Conservation (phyloP, 2,797 vertebrate genomes). For the Malurus leucopterus region DNA sequence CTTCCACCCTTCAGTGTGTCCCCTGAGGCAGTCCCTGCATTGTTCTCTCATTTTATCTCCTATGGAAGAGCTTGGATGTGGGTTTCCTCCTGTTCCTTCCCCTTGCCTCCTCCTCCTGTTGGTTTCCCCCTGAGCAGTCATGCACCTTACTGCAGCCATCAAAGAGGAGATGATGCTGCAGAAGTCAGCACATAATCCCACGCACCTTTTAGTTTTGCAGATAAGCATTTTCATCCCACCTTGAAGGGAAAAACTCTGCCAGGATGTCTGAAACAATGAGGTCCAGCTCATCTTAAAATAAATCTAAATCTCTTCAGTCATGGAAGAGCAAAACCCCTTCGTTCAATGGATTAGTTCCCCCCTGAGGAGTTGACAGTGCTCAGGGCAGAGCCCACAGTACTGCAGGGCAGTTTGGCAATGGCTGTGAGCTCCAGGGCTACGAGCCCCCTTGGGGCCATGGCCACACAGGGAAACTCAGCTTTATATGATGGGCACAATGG, state of each 20-base stretch:
- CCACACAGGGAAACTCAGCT: neutral
- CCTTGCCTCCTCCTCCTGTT: neutral
- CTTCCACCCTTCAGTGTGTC: neutral
- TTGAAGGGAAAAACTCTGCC: neutral
- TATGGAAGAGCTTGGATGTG: neutral
- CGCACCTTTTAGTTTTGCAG: neutral
- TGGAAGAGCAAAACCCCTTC: neutral
- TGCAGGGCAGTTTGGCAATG: neutral
- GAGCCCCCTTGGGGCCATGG: rapidly evolving
- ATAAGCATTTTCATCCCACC: neutral
- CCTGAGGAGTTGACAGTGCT: neutral
- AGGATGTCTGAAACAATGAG: neutral
- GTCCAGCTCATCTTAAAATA: neutral
- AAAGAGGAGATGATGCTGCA: neutral
- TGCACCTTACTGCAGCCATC: neutral
- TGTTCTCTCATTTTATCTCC: neutral
- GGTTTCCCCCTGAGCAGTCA: neutral
- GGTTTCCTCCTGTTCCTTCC: neutral
- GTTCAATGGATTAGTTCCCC: neutral
- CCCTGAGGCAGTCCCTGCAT: neutral
- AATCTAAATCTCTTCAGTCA: neutral
- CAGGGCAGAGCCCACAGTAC: rapidly evolving
- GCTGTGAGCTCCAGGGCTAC: neutral
- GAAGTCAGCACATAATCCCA: neutral
- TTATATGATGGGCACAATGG: neutral